Percentiles rank a stretch among this genome's conserved stretches.
phyloP scores from a whole-genome alignment of 1,140 invertebrate species.

The Drosophila seguyi region DNA sequence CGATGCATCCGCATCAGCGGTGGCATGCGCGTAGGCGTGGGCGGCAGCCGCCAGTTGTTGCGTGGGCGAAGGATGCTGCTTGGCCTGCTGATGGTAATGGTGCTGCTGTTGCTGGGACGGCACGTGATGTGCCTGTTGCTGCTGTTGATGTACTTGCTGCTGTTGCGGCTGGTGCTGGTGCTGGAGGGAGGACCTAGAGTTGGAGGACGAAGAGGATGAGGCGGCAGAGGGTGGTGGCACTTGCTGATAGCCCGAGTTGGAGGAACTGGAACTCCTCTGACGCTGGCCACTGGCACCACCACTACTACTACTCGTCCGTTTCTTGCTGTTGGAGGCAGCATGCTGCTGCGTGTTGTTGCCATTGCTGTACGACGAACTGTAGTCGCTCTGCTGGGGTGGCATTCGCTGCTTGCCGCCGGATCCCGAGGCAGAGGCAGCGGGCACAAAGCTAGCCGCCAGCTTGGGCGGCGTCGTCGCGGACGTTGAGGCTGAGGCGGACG shows the following conservation, averaged over 20 bases:
- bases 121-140: slow-evolving; percentile 45
- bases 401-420: slow-evolving; percentile 38
- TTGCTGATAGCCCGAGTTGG: slow-evolving; percentile 43
- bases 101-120: slow-evolving; percentile 29
- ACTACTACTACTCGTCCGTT: slow-evolving; percentile 60
- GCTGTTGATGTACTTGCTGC: slow-evolving; percentile 20
- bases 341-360: slow-evolving; percentile 59
- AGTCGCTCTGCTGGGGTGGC: slow-evolving; percentile 34
- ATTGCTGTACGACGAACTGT: slow-evolving; percentile 51
- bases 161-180: slow-evolving; percentile 41
- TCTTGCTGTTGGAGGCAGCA: slow-evolving; percentile 71
- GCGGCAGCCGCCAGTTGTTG: slow-evolving; percentile 77
- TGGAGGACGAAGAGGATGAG: not conserved
- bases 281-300: slow-evolving; percentile 22
- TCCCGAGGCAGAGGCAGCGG: slow-evolving; percentile 23
- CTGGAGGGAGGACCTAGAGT: slow-evolving; percentile 21
- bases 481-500: slow-evolving; percentile 37
- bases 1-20: slow-evolving; percentile 46
- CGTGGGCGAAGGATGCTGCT: slow-evolving; percentile 79
- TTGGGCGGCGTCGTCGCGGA: slow-evolving; percentile 62
- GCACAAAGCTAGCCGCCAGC: slow-evolving; percentile 65
- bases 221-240: slow-evolving; percentile 33
- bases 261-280: slow-evolving; percentile 26
- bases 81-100: slow-evolving; percentile 45
- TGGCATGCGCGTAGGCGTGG: slow-evolving; percentile 65